These are phyloP conservation scores for Hydrolagus affinis DNA, from an alignment of 2,113 vertebrate genomes.

Conservation along the genomic window DNA sequence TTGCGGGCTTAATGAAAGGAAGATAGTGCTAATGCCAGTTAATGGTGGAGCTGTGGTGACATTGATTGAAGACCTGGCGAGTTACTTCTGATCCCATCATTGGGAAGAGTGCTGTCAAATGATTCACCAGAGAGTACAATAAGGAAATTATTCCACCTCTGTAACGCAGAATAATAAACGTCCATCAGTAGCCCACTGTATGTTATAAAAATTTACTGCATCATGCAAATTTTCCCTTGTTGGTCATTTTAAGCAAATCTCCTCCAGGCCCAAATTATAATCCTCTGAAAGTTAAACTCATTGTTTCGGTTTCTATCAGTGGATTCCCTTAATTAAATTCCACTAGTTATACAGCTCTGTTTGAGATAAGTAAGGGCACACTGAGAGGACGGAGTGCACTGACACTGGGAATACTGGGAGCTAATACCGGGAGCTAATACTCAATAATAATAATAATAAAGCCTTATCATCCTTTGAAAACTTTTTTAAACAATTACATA, in stretches of 20 bases:
- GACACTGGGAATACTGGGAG: too few relatives aligned
- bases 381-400: neutral
- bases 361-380: neutral
- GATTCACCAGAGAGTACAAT: conserved; percentile 23
- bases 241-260: conserved; percentile 22
- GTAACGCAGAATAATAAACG: conserved; percentile 21
- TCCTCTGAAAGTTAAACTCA: conserved; percentile 26
- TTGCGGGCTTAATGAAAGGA: neutral
- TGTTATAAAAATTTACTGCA: conserved; percentile 21
- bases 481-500: too few relatives aligned
- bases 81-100: neutral
- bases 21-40: neutral
- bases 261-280: conserved; percentile 1
- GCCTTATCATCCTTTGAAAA: too few relatives aligned
- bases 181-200: conserved; percentile 24
- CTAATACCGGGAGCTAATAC: too few relatives aligned
- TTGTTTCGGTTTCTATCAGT: conserved; percentile 27
- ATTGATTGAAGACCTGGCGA: conserved; percentile 9
- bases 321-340: neutral
- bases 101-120: conserved; percentile 1
- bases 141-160: conserved; percentile 22
- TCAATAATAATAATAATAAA: too few relatives aligned
- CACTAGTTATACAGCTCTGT: neutral
- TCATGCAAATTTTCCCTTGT: conserved; percentile 23
- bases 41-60: neutral